Evolutionary conservation across 2,888 invertebrate species (phyloP), one percentile per base, ranked within the genome.

Genomic region (Carcina quercana): DNA sequence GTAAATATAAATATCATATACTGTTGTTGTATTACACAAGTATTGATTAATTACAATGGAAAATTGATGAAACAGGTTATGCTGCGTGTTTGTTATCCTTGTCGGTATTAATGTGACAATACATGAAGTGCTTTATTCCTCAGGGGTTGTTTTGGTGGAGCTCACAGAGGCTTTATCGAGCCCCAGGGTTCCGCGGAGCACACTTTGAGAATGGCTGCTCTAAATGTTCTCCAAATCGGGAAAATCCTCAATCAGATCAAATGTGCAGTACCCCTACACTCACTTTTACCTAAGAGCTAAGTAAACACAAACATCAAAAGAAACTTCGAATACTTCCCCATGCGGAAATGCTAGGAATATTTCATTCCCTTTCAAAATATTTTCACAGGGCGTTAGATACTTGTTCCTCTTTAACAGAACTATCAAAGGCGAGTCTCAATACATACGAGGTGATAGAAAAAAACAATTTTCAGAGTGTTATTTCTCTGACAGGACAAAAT

Each of bases 301-400:
- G 24, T 24, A n/a, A n/a, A n/a, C n/a, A n/a, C n/a, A 11, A 10
- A 39, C 42, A 40, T 40, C 43, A 47, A 47, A 31, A 37, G 43
- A 46, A 50, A 59, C 50, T 57, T 56, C 53, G 47, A 51, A 57
- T 58, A 57, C 56, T 51, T 56, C 35, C 35, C 35, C 34, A 40
- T 38, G 6, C 24, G 12, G 24, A 11, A 11, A 24, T 11, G n/a
- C n/a, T n/a, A 26, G 5, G 6, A 15, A 15, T 17, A 19, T 32
- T 47, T 53, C 47, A 42, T 47, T 39, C 32, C 36, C 40, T 49
- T 43, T 45, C 42, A 49, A 50, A 40, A n/a, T n/a, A n/a, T n/a
- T n/a, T n/a, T n/a, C n/a, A n/a, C n/a, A n/a, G 43, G 19, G 1
- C 24, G 28, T 47, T 52, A 55, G 42, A 49, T 47, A 43, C 43